Evolutionary conservation across 2,888 invertebrate genomes (phyloP).

Genomic region (Mimumesa dahlbomi): DNA sequence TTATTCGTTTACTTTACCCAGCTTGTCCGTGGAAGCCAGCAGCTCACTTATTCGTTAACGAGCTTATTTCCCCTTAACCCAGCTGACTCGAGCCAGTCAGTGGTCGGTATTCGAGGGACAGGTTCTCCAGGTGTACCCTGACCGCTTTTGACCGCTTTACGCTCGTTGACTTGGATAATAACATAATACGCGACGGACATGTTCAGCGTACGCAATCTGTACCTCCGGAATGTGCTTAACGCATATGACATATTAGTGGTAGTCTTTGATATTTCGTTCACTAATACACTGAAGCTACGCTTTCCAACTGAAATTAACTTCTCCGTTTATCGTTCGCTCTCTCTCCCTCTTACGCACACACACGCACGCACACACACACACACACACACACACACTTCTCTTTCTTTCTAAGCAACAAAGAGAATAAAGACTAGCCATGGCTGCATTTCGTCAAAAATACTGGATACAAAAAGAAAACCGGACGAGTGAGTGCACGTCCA

Average conservation of each 20-base stretch:
- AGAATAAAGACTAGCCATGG: no score
- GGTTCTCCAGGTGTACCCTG: conserved; percentile 54
- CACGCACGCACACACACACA: no score
- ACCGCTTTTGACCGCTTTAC: conserved; percentile 69
- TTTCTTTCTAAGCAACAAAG: not conserved
- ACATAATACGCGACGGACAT: conserved; percentile 68
- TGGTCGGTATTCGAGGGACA: conserved; percentile 46
- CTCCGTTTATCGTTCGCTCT: not conserved
- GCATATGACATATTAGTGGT: conserved; percentile 50
- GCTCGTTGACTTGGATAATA: conserved; percentile 71
- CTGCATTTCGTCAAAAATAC: no score
- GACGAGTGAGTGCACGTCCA: no score
- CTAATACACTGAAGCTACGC: conserved; percentile 58
- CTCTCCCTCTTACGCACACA: not conserved
- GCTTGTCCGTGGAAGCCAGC: conserved; percentile 43
- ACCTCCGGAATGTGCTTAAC: conserved; percentile 59
- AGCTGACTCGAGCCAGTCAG: conserved; percentile 17
- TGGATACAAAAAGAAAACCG: no score
- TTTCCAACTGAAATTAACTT: conserved; percentile 57
- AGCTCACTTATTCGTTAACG: conserved; percentile 53
- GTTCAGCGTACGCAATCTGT: conserved; percentile 57
- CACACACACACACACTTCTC: not conserved
- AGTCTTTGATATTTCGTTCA: conserved; percentile 68
- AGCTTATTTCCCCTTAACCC: conserved; percentile 47
- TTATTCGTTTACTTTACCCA: conserved; percentile 55